phyloP scores from a whole-genome alignment of 53 echinoderm and acorn worm genomes.

The Actinopyga echinites region DNA sequence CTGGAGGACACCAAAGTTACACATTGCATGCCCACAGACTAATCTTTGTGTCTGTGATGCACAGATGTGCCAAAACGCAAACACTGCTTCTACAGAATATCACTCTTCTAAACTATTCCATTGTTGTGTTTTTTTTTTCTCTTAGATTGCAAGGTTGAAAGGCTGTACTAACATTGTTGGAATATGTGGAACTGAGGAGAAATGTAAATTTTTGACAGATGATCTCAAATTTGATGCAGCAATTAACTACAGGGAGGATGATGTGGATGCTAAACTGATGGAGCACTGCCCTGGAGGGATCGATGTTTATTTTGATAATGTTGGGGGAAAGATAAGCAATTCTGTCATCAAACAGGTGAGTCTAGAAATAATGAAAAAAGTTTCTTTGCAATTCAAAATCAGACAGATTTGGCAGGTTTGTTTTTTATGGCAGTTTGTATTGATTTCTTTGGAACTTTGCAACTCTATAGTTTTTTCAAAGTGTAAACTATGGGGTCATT shows the following conservation, averaged over 20 bases:
- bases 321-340: slow-evolving; percentile 87
- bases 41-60: too few relatives aligned
- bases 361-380: neutral
- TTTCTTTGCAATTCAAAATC: neutral
- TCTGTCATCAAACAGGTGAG: slow-evolving; percentile 90
- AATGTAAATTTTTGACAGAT: slow-evolving; percentile 75
- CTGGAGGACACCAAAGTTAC: neutral
- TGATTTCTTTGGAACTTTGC: too few relatives aligned
- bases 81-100: too few relatives aligned
- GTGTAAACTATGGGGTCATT: too few relatives aligned
- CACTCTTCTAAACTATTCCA: too few relatives aligned
- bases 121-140: neutral
- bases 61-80: neutral
- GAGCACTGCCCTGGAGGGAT: slow-evolving; percentile 88
- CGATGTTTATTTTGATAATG: slow-evolving; percentile 95
- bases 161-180: slow-evolving; percentile 87
- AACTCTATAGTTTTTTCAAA: too few relatives aligned
- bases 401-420: too few relatives aligned
- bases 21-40: neutral
- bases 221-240: slow-evolving; percentile 85
- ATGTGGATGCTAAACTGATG: slow-evolving; percentile 57
- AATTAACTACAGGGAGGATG: slow-evolving; percentile 88
- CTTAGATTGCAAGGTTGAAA: slow-evolving; percentile 81
- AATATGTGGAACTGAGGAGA: slow-evolving; percentile 88
- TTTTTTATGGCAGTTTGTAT: too few relatives aligned